Evolutionary conservation across 1,140 invertebrate species (phyloP).

Genomic region (Xylocopa sonorina): DNA sequence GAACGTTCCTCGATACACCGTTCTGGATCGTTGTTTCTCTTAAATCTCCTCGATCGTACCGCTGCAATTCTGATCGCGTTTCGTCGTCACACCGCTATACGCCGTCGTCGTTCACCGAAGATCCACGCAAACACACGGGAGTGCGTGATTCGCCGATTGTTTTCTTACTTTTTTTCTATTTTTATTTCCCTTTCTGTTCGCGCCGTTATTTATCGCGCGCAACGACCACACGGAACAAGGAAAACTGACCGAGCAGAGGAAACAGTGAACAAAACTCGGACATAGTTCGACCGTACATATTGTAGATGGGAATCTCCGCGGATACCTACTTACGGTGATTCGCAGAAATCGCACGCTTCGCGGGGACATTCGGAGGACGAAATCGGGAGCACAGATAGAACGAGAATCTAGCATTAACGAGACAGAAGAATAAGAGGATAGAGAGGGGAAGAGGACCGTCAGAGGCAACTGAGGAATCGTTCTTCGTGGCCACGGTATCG

Average conservation of each 20-base stretch:
- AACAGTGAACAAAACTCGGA: constrained; percentile 43
- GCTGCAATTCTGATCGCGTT: neutral
- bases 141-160: constrained; percentile 19
- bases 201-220: neutral
- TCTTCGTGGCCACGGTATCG: constrained; percentile 15
- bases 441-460: constrained; percentile 21
- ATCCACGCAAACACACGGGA: constrained; percentile 40
- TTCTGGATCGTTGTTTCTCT: constrained; percentile 24
- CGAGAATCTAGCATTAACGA: too few relatives aligned
- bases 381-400: too few relatives aligned
- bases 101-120: neutral
- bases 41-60: constrained; percentile 27
- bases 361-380: too few relatives aligned
- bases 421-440: too few relatives aligned
- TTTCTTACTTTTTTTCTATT: constrained; percentile 8
- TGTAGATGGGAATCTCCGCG: constrained; percentile 43
- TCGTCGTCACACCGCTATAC: neutral
- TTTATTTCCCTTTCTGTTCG: neutral
- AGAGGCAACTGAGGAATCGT: neutral
- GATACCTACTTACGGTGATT: constrained; percentile 55
- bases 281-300: constrained; percentile 26
- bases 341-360: constrained; percentile 48
- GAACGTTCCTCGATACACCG: constrained; percentile 28
- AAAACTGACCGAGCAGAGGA: constrained; percentile 27
- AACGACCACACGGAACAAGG: constrained; percentile 17